Conservation (phyloP, 2,888 invertebrate genomes). For the Hyppa rectilinea region DNA sequence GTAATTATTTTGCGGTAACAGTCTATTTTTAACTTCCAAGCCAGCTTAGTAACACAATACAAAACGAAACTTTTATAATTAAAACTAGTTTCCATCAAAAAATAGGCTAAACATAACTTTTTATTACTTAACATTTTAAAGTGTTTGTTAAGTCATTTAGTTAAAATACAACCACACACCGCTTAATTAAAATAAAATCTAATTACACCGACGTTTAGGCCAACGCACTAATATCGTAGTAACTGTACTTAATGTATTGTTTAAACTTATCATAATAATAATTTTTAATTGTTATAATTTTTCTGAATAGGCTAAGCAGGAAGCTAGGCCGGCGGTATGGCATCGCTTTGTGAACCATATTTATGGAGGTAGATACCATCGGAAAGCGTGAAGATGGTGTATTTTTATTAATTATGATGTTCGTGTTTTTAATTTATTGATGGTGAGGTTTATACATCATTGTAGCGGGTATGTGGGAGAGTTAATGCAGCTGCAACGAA, state of each 20-base stretch:
- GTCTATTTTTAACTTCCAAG: slow-evolving; percentile 9
- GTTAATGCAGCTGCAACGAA: not conserved
- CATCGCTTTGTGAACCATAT: slow-evolving; percentile 53
- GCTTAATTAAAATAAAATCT: slow-evolving; percentile 52
- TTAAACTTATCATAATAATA: slow-evolving; percentile 46
- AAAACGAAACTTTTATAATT: slow-evolving; percentile 7
- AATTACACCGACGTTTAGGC: slow-evolving; percentile 40
- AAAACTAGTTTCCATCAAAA: slow-evolving; percentile 20
- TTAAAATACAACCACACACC: slow-evolving; percentile 24
- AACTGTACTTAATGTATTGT: slow-evolving; percentile 52
- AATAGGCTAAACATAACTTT: slow-evolving; percentile 5
- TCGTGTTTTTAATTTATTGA: slow-evolving; percentile 42
- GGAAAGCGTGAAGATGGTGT: slow-evolving; percentile 46
- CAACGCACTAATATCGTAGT: slow-evolving; percentile 33
- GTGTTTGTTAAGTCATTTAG: slow-evolving; percentile 45
- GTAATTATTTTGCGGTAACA: slow-evolving; percentile 6
- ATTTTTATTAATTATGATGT: slow-evolving; percentile 60
- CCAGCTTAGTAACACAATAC: slow-evolving; percentile 7
- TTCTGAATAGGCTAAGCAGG: slow-evolving; percentile 53
- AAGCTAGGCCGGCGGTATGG: slow-evolving; percentile 42
- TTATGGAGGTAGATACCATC: slow-evolving; percentile 62
- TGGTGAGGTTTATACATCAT: slow-evolving; percentile 23
- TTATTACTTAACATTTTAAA: slow-evolving; percentile 35
- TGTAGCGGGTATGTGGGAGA: slow-evolving; percentile 14
- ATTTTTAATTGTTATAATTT: slow-evolving; percentile 44